phyloP scores from a whole-genome alignment of 2,888 invertebrate genomes.

The Muschampia plurimacula region DNA sequence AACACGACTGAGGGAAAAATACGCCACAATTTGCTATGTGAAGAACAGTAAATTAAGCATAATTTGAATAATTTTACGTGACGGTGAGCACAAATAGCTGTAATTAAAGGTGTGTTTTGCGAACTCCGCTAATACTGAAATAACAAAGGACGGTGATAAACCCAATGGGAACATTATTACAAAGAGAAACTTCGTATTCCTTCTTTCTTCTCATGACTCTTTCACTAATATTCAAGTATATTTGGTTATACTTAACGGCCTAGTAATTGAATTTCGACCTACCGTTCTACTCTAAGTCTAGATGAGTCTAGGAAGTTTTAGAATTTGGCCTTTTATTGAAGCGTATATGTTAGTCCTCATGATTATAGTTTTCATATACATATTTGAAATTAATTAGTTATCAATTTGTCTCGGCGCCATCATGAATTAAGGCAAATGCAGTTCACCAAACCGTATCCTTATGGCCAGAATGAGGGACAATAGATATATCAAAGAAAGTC shows the following conservation, averaged over 20 bases:
- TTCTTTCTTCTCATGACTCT: conserved; percentile 21
- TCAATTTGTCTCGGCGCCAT: too few relatives aligned
- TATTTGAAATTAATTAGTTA: too few relatives aligned
- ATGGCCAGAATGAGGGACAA: too few relatives aligned
- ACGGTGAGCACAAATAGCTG: conserved; percentile 75
- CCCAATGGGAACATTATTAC: conserved; percentile 39
- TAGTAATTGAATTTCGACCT: neutral
- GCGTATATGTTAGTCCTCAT: too few relatives aligned
- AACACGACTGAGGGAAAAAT: conserved; percentile 71
- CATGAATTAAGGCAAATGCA: too few relatives aligned
- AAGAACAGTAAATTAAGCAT: conserved; percentile 76
- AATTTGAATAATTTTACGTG: conserved; percentile 81
- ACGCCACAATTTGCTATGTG: conserved; percentile 71
- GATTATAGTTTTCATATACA: too few relatives aligned
- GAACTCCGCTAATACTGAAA: conserved; percentile 59
- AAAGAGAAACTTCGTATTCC: conserved; percentile 26
- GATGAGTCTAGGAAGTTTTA: too few relatives aligned
- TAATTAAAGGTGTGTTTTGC: conserved; percentile 72
- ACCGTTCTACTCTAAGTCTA: too few relatives aligned
- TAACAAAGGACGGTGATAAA: conserved; percentile 44
- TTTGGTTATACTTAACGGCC: neutral
- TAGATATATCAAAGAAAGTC: too few relatives aligned
- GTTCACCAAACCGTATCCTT: too few relatives aligned
- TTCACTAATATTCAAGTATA: neutral
- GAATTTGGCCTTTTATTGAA: too few relatives aligned